Percentiles rank a stretch among this genome's conserved stretches.
Conservation (phyloP, 2,113 vertebrate genomes). For the Heliornis fulica region DNA sequence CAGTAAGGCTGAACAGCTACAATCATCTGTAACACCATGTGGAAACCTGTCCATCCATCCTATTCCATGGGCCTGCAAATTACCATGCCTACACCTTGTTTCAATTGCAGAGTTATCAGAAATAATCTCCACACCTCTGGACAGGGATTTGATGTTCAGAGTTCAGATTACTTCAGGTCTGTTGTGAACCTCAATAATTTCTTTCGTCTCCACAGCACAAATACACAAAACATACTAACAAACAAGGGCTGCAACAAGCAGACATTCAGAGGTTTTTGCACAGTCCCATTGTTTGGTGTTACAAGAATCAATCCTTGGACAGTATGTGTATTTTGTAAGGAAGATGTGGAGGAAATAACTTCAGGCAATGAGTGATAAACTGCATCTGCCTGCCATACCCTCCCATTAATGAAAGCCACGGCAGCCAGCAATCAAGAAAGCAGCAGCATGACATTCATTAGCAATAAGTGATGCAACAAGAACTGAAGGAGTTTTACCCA, state of each 20-base stretch:
- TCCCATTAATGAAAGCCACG: background rate
- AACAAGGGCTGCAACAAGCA: background rate
- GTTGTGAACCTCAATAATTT: background rate
- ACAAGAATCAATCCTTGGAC: background rate
- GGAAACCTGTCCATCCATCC: background rate
- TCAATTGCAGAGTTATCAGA: background rate
- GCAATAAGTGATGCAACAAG: background rate
- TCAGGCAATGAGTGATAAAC: background rate
- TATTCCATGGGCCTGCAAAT: background rate
- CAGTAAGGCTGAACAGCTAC: background rate
- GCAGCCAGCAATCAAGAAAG: background rate
- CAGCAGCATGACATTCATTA: background rate
- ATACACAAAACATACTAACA: background rate
- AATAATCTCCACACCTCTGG: background rate
- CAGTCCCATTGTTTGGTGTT: background rate
- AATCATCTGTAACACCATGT: background rate
- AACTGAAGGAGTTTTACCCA: background rate
- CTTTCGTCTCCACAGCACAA: background rate
- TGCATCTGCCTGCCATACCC: background rate
- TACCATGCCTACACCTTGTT: background rate
- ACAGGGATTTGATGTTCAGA: background rate
- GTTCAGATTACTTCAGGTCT: background rate
- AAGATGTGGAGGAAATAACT: background rate
- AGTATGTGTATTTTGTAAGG: background rate
- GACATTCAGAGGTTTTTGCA: background rate